These are phyloP conservation scores for Apis mellifera DNA, from an alignment of 1,140 invertebrate species.

Conservation along the genomic window DNA sequence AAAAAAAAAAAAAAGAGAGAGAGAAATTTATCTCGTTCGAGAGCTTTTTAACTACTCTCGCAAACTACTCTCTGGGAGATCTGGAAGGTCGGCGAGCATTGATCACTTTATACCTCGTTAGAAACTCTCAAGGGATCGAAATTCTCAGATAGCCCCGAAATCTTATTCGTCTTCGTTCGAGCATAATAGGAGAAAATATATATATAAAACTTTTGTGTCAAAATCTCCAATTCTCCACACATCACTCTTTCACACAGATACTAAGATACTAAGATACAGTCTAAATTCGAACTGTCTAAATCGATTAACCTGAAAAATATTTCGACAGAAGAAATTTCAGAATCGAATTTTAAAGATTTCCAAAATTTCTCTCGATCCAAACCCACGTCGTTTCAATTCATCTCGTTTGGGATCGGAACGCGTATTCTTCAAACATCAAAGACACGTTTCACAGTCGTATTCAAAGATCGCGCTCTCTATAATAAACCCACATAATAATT, in stretches of 20 bases:
- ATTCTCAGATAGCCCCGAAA: neutral
- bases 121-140: neutral
- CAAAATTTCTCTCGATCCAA: neutral
- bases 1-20: neutral
- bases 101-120: conserved; percentile 4
- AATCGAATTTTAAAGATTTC: neutral
- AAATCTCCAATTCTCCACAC: too few species aligned
- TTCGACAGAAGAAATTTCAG: neutral
- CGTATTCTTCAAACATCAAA: neutral
- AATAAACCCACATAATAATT: conserved; percentile 2
- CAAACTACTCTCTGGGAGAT: neutral
- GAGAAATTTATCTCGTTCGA: too few species aligned
- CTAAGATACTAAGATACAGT: too few species aligned
- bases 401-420: too few species aligned
- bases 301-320: too few species aligned
- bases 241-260: too few species aligned
- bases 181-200: too few species aligned
- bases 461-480: neutral
- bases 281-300: too few species aligned
- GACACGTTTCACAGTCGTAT: neutral
- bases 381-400: neutral
- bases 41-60: neutral
- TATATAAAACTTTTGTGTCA: too few species aligned
- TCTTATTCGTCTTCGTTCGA: neutral
- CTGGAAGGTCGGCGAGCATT: neutral